phyloP scores from a whole-genome alignment of 1,140 invertebrate species.

The Maniola jurtina region DNA sequence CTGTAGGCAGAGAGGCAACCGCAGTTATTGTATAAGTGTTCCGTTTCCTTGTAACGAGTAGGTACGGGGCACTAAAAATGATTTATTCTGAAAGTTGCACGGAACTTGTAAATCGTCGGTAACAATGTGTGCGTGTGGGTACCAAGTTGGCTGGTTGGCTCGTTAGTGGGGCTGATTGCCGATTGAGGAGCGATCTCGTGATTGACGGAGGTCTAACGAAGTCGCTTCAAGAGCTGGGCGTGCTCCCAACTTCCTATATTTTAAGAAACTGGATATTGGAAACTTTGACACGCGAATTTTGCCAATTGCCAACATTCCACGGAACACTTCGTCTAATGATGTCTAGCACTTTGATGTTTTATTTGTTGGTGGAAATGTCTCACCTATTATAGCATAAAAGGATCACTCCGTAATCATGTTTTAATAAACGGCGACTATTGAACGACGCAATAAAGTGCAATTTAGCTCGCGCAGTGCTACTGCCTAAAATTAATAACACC shows the following conservation, averaged over 20 bases:
- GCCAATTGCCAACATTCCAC: not conserved
- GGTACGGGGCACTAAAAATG: too few relatives aligned
- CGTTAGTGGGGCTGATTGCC: conserved; percentile 9
- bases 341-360: not conserved
- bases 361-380: too few relatives aligned
- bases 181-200: conserved; percentile 9
- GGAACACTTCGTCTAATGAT: not conserved
- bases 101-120: not conserved
- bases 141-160: conserved; percentile 2
- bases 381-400: too few relatives aligned
- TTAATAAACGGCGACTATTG: too few relatives aligned
- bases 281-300: not conserved
- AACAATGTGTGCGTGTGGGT: conserved; percentile 5
- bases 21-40: too few relatives aligned
- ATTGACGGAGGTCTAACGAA: conserved; percentile 15
- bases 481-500: too few relatives aligned
- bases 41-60: too few relatives aligned
- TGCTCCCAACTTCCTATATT: not conserved
- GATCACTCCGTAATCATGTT: too few relatives aligned
- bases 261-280: not conserved
- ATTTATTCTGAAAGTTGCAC: too few relatives aligned
- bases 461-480: too few relatives aligned
- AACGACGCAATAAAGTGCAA: too few relatives aligned
- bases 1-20: too few relatives aligned
- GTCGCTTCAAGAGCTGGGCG: conserved; percentile 4